Percentiles rank a stretch among this genome's conserved stretches.
These are phyloP conservation scores for Mycetomoellerius zeteki DNA, from an alignment of 1,140 invertebrate genomes.

Conservation along the genomic window DNA sequence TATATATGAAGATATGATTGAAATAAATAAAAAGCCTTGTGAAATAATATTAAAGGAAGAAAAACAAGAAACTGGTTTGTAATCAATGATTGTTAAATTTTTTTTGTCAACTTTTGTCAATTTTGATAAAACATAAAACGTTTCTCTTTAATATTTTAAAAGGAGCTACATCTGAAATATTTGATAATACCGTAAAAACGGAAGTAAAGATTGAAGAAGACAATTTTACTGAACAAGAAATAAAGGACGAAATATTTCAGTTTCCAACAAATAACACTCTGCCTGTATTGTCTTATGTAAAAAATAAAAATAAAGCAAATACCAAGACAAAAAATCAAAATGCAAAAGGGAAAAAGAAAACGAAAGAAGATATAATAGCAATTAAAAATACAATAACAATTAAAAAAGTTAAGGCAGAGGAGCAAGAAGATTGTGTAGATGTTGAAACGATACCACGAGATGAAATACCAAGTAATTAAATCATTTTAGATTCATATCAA, in stretches of 20 bases:
- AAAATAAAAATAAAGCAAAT: too few species aligned
- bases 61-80: conserved; percentile 15
- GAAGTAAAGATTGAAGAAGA: neutral
- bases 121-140: conserved; percentile 48
- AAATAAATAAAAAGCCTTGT: neutral
- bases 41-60: neutral
- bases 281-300: neutral
- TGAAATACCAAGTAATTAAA: conserved; percentile 74
- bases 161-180: neutral
- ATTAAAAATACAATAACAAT: neutral
- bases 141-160: neutral
- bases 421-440: conserved; percentile 73
- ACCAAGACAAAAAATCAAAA: conserved; percentile 2
- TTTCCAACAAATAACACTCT: neutral
- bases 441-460: conserved; percentile 73
- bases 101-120: conserved; percentile 74
- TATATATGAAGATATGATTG: neutral
- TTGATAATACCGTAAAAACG: neutral
- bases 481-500: neutral
- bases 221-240: conserved; percentile 7
- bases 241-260: neutral
- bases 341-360: conserved; percentile 48
- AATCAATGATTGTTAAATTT: conserved; percentile 7
- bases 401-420: conserved; percentile 16
- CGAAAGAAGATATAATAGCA: conserved; percentile 47